Percentiles rank a stretch among this genome's conserved stretches.
Evolutionary conservation across 2,888 invertebrate species (phyloP).

Genomic region (Drosophila melanocephala): DNA sequence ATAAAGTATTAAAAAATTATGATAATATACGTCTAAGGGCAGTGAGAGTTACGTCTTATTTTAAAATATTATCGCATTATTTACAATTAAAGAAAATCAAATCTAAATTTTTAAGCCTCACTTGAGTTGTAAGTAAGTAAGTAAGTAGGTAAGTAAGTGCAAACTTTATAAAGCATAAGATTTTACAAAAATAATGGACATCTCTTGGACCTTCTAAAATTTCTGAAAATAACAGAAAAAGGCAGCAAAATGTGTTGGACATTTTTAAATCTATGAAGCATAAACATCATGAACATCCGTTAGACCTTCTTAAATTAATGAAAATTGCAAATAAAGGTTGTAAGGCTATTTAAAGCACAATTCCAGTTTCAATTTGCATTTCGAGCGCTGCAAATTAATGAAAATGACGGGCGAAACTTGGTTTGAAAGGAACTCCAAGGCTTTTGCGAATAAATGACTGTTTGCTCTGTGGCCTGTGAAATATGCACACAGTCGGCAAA

Average conservation of each 20-base stretch:
- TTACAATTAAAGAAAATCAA: background rate
- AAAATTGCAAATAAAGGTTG: no score
- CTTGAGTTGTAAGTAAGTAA: background rate
- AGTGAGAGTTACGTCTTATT: background rate
- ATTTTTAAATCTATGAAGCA: background rate
- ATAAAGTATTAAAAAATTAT: background rate
- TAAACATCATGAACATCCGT: background rate
- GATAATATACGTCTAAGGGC: background rate
- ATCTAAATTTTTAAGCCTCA: background rate
- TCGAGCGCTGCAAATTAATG: background rate
- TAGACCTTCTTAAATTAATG: background rate
- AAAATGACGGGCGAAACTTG: conserved; percentile 2
- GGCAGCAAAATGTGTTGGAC: background rate
- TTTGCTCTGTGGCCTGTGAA: conserved; percentile 2
- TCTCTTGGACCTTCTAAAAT: background rate
- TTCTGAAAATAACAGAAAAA: background rate
- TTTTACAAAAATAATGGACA: background rate
- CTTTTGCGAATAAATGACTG: background rate
- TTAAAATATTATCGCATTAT: background rate
- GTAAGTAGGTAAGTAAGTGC: background rate
- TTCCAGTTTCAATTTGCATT: background rate
- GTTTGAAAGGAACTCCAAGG: background rate
- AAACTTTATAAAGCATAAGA: background rate
- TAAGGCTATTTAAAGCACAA: no score
- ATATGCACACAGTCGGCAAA: conserved; percentile 19